These are phyloP conservation scores for Saturnia japonica DNA, from an alignment of 2,888 invertebrate species.

Conservation along the genomic window DNA sequence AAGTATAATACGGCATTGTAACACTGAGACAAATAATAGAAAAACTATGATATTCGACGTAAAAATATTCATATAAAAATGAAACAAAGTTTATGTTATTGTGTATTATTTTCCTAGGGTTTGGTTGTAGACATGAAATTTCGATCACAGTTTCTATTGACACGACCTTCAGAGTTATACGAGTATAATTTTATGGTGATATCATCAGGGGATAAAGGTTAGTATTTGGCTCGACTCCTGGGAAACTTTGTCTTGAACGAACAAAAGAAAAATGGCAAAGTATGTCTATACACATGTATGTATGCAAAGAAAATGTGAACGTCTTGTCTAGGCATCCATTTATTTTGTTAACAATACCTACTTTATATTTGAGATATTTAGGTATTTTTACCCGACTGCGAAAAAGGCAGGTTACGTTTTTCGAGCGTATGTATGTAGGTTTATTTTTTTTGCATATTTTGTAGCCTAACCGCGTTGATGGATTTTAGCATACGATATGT, in stretches of 20 bases:
- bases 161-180: conserved; percentile 7
- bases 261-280: conserved; percentile 7
- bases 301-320: not conserved
- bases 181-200: conserved; percentile 8
- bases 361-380: not conserved
- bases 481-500: no score
- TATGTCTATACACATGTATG: not conserved
- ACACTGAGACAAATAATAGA: not conserved
- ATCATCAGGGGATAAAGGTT: not conserved
- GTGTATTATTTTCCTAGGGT: conserved; percentile 3
- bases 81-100: not conserved
- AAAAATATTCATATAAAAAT: not conserved
- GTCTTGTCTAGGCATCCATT: not conserved
- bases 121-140: not conserved
- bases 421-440: no score
- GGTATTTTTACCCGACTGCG: not conserved
- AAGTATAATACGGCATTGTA: not conserved
- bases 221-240: not conserved
- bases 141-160: conserved; percentile 6
- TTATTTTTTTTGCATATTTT: no score
- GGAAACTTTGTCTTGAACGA: conserved; percentile 11
- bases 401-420: no score
- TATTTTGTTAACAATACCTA: not conserved
- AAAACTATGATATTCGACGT: not conserved
- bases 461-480: no score